These are phyloP conservation scores for Synergus laeviventris DNA, from an alignment of 2,888 invertebrate species.

Conservation along the genomic window DNA sequence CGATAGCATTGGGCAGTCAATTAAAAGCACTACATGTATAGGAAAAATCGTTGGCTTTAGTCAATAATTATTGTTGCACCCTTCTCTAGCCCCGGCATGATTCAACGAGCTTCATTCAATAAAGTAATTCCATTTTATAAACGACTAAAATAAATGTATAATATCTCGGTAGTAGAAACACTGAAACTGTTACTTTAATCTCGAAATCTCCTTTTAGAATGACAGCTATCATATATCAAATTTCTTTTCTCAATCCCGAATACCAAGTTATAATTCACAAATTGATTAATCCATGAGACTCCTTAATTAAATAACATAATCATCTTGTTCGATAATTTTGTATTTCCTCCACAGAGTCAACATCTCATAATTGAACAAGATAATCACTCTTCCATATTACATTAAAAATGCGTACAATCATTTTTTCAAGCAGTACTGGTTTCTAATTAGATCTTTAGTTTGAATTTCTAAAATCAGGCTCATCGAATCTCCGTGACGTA, in stretches of 20 bases:
- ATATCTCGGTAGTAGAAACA: not conserved
- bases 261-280: not conserved
- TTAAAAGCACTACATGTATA: not conserved
- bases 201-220: not conserved
- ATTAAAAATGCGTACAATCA: not conserved
- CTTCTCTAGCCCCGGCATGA: conserved; percentile 17
- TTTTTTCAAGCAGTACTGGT: not conserved
- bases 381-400: not conserved
- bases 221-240: not conserved
- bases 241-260: not conserved
- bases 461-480: conserved; percentile 8
- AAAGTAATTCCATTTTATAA: not conserved
- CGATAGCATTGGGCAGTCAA: conserved; percentile 1
- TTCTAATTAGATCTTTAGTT: not conserved
- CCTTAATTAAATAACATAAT: not conserved
- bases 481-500: conserved; percentile 25
- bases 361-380: not conserved
- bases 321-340: not conserved
- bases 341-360: not conserved
- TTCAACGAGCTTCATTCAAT: conserved; percentile 30
- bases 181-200: not conserved
- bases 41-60: not conserved
- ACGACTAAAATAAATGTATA: not conserved
- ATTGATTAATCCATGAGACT: not conserved
- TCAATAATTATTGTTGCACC: conserved; percentile 23